Evolutionary conservation across 1,140 invertebrate genomes (phyloP).

Genomic region (Apis florea): DNA sequence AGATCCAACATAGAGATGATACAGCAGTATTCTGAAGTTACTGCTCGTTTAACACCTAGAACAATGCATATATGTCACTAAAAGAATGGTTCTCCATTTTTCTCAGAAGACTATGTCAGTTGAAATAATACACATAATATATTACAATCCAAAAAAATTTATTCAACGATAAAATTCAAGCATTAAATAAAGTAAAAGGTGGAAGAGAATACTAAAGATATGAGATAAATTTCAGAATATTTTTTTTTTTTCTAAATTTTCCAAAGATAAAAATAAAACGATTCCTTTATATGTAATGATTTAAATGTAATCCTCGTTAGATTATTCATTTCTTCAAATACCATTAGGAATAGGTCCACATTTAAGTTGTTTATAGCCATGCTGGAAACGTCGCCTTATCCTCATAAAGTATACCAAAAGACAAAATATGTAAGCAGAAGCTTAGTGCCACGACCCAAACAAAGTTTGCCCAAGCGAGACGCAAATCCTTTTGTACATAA

Average conservation of each 20-base stretch:
- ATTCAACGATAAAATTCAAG: background rate
- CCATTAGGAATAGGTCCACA: background rate
- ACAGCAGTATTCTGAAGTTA: background rate
- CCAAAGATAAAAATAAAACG: no score
- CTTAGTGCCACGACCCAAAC: background rate
- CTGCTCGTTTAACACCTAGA: background rate
- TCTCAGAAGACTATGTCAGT: background rate
- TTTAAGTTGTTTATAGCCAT: background rate
- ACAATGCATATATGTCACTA: background rate
- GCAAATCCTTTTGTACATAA: background rate
- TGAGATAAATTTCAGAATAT: background rate
- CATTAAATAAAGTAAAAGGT: background rate
- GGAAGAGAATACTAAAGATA: background rate
- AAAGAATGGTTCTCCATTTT: background rate
- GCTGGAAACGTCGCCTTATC: background rate
- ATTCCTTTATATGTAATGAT: background rate
- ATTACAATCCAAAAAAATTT: background rate
- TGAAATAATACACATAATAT: background rate
- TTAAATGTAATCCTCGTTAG: background rate
- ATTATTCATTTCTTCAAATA: background rate
- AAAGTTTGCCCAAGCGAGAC: background rate
- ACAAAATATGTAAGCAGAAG: constrained; percentile 18
- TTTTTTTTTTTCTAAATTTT: background rate
- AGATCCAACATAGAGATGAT: background rate
- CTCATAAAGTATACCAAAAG: constrained; percentile 8